A percentile compares a stretch with the other conserved stretches of the same genome.
These are phyloP conservation scores for Cyaniris semiargus DNA, from an alignment of 2,888 invertebrate genomes.

Conservation along the genomic window DNA sequence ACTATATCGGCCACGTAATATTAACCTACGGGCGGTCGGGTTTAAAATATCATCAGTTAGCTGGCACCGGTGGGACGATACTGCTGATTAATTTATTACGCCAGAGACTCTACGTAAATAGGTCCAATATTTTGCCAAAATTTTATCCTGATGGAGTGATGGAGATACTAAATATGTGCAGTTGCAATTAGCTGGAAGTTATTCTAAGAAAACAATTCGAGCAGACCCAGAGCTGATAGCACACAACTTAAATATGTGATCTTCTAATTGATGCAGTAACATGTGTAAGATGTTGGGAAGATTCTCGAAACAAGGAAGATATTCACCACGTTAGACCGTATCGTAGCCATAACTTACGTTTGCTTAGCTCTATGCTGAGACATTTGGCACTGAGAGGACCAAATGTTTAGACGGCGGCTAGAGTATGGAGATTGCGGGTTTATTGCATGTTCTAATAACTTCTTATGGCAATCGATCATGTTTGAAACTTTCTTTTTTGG, in stretches of 20 bases:
- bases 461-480: constrained; percentile 44
- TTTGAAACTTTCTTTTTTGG: constrained; percentile 74
- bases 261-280: neutral
- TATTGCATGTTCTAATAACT: constrained; percentile 17
- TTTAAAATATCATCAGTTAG: constrained; percentile 18
- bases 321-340: neutral
- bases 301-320: neutral
- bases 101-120: constrained; percentile 12
- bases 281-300: neutral
- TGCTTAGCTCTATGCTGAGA: neutral
- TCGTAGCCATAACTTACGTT: neutral
- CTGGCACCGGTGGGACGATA: neutral
- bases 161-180: neutral
- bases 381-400: neutral
- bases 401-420: neutral
- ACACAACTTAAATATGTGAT: neutral
- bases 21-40: constrained; percentile 10
- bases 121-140: constrained; percentile 4
- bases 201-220: neutral
- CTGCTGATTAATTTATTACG: constrained; percentile 12
- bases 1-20: constrained; percentile 17
- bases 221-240: neutral
- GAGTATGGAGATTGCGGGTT: constrained; percentile 1
- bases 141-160: neutral
- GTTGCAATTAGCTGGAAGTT: neutral